Percentiles rank a stretch among this genome's conserved stretches.
These are phyloP conservation scores for Anniella stebbinsi DNA, from an alignment of 2,797 vertebrate genomes.

Conservation along the genomic window DNA sequence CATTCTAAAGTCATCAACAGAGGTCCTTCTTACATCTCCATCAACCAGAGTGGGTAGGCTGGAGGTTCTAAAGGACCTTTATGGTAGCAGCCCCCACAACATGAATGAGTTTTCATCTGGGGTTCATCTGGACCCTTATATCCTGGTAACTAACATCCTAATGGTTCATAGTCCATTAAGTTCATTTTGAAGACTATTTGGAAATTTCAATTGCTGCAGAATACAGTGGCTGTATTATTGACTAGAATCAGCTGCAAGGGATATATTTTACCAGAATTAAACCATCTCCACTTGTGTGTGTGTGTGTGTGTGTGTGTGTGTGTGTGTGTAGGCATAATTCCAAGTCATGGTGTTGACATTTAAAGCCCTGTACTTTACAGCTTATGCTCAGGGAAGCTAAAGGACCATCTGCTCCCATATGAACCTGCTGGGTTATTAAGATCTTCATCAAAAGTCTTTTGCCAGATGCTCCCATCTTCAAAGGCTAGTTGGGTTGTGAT, in stretches of 20 bases:
- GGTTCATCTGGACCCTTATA: no score
- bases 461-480: neutral
- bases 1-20: no score
- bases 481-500: neutral
- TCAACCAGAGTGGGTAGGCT: no score
- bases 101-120: no score
- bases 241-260: neutral
- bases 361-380: neutral
- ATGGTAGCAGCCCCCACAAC: no score
- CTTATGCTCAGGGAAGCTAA: neutral
- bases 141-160: neutral
- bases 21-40: no score
- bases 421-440: neutral
- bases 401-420: neutral
- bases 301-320: neutral
- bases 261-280: neutral
- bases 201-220: neutral
- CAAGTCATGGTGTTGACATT: neutral
- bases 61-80: no score
- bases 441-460: neutral
- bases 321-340: neutral
- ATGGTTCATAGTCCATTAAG: neutral
- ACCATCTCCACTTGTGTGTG: neutral
- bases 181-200: neutral
- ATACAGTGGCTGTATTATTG: neutral